Evolutionary conservation across 2,113 vertebrate species (phyloP).

Genomic region (Peromyscus maniculatus): DNA sequence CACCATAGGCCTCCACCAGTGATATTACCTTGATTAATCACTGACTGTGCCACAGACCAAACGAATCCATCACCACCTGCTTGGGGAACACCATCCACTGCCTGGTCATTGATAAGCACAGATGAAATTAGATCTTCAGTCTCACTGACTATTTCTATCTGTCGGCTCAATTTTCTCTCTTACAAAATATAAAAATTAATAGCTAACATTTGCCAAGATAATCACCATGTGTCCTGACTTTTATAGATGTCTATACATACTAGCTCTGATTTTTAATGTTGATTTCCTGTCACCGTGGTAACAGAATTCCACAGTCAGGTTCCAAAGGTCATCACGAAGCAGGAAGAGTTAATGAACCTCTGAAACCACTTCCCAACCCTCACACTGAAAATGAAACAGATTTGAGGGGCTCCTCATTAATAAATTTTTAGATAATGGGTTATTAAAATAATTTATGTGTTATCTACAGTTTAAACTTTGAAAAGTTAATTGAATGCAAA

Average conservation of each 20-base stretch:
- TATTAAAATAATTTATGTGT: background rate
- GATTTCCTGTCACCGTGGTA: background rate
- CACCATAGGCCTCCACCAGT: background rate
- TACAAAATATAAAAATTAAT: slow-evolving; percentile 22
- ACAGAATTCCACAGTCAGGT: background rate
- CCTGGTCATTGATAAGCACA: background rate
- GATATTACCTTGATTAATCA: slow-evolving; percentile 1
- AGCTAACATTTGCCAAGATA: background rate
- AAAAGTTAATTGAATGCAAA: slow-evolving; percentile 29
- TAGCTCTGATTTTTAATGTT: slow-evolving; percentile 28
- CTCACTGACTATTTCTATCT: slow-evolving; percentile 24
- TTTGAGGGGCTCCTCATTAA: background rate
- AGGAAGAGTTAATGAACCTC: background rate
- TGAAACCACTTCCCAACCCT: background rate
- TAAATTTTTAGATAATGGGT: background rate
- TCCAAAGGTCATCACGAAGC: background rate
- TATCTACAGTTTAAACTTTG: background rate
- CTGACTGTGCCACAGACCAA: background rate
- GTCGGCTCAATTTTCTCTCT: background rate
- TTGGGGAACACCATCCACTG: background rate
- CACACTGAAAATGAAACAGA: background rate
- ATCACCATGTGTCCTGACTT: background rate
- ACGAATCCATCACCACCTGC: background rate
- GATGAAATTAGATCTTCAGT: slow-evolving; percentile 15
- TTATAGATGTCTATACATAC: background rate